Conservation (phyloP, 2,888 invertebrate genomes). For the Amblyjoppa proteus region DNA sequence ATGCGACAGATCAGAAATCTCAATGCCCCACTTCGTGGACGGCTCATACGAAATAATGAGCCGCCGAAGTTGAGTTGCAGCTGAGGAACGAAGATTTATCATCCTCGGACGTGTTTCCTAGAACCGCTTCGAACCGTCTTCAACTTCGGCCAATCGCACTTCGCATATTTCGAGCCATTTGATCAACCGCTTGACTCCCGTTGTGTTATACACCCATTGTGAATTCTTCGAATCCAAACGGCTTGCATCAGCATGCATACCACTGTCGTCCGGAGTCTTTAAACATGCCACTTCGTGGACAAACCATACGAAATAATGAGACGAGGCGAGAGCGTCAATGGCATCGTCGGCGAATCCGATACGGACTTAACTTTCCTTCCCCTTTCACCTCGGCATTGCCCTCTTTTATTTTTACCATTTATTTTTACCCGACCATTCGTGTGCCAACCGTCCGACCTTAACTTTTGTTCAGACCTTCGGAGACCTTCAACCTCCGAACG, state of each 20-base stretch:
- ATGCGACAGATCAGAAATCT: background rate
- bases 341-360: slow-evolving; percentile 60
- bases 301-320: slow-evolving; percentile 68
- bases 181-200: background rate
- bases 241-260: slow-evolving; percentile 14
- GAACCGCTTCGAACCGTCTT: background rate
- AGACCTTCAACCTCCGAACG: slow-evolving; percentile 10
- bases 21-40: background rate
- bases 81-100: slow-evolving; percentile 12
- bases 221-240: background rate
- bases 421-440: slow-evolving; percentile 7
- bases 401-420: slow-evolving; percentile 6
- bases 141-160: background rate
- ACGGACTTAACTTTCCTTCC: slow-evolving; percentile 51
- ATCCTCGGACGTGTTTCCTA: background rate
- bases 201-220: background rate
- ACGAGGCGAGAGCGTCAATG: slow-evolving; percentile 53
- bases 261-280: slow-evolving; percentile 24
- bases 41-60: slow-evolving; percentile 2
- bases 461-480: slow-evolving; percentile 54
- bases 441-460: slow-evolving; percentile 23
- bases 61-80: slow-evolving; percentile 1
- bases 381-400: slow-evolving; percentile 52
- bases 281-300: slow-evolving; percentile 64
- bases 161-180: slow-evolving; percentile 10